Conservation (phyloP, 2,888 invertebrate species). For the Noctuana brunneofusca region DNA sequence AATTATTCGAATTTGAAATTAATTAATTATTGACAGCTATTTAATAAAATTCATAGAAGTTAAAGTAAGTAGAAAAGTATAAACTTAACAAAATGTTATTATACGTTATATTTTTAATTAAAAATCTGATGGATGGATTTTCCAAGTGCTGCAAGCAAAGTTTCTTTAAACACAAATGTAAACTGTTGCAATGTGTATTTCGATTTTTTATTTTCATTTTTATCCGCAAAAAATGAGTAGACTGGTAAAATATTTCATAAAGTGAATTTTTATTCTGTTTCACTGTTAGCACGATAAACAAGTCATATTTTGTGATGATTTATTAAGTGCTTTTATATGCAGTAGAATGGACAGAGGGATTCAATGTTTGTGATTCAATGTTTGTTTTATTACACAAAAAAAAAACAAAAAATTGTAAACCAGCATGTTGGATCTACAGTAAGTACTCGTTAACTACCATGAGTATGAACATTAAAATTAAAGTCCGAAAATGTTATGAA, state of each 20-base stretch:
- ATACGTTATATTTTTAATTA: slow-evolving; percentile 10
- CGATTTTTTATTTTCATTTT: background rate
- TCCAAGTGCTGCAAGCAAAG: background rate
- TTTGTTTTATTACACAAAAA: slow-evolving; percentile 11
- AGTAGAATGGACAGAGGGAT: slow-evolving; percentile 15
- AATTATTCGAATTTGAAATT: slow-evolving; percentile 35
- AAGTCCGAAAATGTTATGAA: no score
- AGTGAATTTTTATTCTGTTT: slow-evolving; percentile 9
- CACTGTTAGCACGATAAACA: slow-evolving; percentile 16
- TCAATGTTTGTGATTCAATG: slow-evolving; percentile 7
- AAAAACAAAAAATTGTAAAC: background rate
- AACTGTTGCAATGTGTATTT: slow-evolving; percentile 5
- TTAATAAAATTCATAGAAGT: background rate
- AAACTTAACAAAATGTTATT: background rate
- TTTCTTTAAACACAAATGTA: background rate
- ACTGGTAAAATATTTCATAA: slow-evolving; percentile 5
- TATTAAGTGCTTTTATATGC: slow-evolving; percentile 18
- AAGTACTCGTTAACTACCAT: background rate
- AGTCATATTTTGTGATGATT: slow-evolving; percentile 28
- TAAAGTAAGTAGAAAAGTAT: background rate
- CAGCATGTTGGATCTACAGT: background rate
- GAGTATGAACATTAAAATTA: no score
- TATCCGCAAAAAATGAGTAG: background rate
- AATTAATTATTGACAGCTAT: no score
- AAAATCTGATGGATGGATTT: background rate